These are phyloP conservation scores for Cotesia vestalis DNA, from an alignment of 1,140 invertebrate genomes.

Conservation along the genomic window DNA sequence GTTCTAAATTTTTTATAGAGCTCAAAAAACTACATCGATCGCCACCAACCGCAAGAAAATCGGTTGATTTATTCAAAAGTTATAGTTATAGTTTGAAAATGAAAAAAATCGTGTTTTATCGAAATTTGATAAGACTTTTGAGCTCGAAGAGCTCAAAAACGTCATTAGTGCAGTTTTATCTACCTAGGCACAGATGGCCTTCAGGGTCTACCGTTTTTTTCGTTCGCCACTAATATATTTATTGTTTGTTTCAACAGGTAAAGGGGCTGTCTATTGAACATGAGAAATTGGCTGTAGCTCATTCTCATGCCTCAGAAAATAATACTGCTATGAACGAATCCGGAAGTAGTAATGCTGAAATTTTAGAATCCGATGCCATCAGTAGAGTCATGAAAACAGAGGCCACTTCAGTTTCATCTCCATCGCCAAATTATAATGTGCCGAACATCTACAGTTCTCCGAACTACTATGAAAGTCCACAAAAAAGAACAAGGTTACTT, in stretches of 20 bases:
- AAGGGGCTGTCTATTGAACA: constrained; percentile 83
- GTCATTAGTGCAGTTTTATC: too few species aligned
- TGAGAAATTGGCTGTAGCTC: constrained; percentile 76
- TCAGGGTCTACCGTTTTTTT: too few species aligned
- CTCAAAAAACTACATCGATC: too few species aligned
- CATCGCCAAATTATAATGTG: constrained; percentile 55
- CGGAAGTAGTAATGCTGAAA: constrained; percentile 38
- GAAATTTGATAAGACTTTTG: too few species aligned
- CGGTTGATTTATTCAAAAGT: too few species aligned
- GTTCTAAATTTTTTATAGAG: too few species aligned
- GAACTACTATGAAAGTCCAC: constrained; percentile 62
- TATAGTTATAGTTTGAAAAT: too few species aligned
- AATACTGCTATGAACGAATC: constrained; percentile 55
- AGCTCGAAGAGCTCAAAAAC: too few species aligned
- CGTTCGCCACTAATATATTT: background rate
- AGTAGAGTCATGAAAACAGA: constrained; percentile 55
- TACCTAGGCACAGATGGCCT: too few species aligned
- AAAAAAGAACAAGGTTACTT: constrained; percentile 63
- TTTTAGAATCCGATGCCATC: constrained; percentile 39
- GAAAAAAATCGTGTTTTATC: too few species aligned
- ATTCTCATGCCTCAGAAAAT: constrained; percentile 67
- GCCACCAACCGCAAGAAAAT: too few species aligned
- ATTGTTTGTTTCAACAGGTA: constrained; percentile 64
- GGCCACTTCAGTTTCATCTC: constrained; percentile 65
- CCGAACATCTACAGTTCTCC: constrained; percentile 54